Percentiles rank a stretch among this genome's conserved stretches.
phyloP scores from a whole-genome alignment of 2,797 vertebrate species.

The Darevskia nairensis region DNA sequence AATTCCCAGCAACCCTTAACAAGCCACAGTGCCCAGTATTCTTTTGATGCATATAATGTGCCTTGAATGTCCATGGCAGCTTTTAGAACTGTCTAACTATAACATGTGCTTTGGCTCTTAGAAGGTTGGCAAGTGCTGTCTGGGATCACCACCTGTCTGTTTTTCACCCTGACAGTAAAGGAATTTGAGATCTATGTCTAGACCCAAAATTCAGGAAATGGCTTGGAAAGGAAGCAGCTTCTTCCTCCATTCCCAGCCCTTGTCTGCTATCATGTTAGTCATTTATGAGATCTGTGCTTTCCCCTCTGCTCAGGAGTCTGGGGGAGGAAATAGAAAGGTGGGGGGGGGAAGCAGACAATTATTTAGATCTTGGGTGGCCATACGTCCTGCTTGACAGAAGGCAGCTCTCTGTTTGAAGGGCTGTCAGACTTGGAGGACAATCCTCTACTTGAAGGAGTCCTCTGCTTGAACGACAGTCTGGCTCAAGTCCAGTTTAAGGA shows the following conservation, averaged over 20 bases:
- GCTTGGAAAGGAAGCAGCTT: too few species aligned
- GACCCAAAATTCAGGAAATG: neutral
- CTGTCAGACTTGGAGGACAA: too few species aligned
- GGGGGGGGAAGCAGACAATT: neutral
- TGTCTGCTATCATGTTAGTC: neutral
- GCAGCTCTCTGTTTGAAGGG: too few species aligned
- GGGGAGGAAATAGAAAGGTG: neutral
- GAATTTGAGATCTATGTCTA: neutral
- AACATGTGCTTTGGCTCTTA: neutral
- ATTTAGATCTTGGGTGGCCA: neutral
- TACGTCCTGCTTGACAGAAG: too few species aligned
- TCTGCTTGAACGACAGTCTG: too few species aligned
- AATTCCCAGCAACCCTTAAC: too few species aligned
- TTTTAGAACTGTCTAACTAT: neutral
- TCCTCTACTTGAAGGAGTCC: too few species aligned
- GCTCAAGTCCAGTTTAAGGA: too few species aligned
- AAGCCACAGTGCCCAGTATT: too few species aligned
- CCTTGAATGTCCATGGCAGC: neutral
- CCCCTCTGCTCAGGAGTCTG: neutral
- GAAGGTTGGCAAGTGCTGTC: neutral
- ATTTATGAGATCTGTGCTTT: neutral
- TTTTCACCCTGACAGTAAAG: neutral
- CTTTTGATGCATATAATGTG: too few species aligned
- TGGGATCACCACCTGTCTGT: too few species aligned
- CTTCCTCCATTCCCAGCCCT: neutral